These are phyloP conservation scores for Thecophora atra DNA, from an alignment of 2,888 invertebrate genomes.

Conservation along the genomic window DNA sequence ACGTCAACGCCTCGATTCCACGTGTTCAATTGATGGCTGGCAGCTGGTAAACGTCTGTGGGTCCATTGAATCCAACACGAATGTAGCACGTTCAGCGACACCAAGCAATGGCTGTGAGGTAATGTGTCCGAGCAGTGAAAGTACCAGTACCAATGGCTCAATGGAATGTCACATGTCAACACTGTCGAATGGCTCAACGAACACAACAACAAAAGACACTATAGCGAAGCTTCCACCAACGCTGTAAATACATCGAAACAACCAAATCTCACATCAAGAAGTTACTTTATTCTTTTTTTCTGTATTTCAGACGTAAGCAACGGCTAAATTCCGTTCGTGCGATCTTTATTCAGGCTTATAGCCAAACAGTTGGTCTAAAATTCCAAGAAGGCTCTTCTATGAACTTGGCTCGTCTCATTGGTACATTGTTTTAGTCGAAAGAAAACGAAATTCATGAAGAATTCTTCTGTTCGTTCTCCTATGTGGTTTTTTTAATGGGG, in stretches of 20 bases:
- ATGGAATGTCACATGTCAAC: constrained; percentile 19
- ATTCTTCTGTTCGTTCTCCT: too few species aligned
- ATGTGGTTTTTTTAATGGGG: too few species aligned
- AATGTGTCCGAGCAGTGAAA: constrained; percentile 26
- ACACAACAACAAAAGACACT: constrained; percentile 13
- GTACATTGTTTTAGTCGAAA: constrained; percentile 52
- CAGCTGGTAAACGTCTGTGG: constrained; percentile 76
- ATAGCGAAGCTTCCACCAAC: constrained; percentile 25
- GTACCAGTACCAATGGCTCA: background rate
- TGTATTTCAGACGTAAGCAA: constrained; percentile 56
- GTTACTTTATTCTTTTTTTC: too few species aligned
- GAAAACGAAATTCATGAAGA: background rate
- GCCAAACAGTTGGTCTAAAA: constrained; percentile 61
- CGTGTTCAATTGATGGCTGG: constrained; percentile 74
- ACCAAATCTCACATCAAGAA: constrained; percentile 34
- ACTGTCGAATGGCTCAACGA: constrained; percentile 10
- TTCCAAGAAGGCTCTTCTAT: constrained; percentile 61
- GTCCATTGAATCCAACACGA: constrained; percentile 67
- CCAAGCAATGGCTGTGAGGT: constrained; percentile 18
- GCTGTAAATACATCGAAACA: constrained; percentile 33
- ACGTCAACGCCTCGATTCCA: constrained; percentile 71
- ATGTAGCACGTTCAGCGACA: constrained; percentile 44
- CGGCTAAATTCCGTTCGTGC: constrained; percentile 59
- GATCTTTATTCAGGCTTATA: constrained; percentile 60
- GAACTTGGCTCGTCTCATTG: constrained; percentile 58